A percentile compares a stretch with the other conserved stretches of the same genome.
These are phyloP conservation scores for Subacronicta megacephala DNA, from an alignment of 2,888 invertebrate species.

Conservation along the genomic window DNA sequence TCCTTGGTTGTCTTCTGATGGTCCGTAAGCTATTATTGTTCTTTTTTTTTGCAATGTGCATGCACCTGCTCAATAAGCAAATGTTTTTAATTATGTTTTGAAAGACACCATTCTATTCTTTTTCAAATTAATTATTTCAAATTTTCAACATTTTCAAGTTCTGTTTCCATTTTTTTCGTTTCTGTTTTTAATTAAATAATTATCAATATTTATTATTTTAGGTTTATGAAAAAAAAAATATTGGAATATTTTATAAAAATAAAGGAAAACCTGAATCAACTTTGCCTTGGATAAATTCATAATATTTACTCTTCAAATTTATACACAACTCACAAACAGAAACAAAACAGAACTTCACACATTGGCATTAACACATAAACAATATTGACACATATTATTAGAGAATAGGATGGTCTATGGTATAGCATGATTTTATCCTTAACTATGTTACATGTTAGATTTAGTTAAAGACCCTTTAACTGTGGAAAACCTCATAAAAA, in stretches of 20 bases:
- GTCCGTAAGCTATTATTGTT: conserved; percentile 68
- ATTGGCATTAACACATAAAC: conserved; percentile 23
- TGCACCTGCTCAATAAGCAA: conserved; percentile 50
- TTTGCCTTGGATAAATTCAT: conserved; percentile 1
- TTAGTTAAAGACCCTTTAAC: conserved; percentile 30
- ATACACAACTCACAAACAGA: not conserved
- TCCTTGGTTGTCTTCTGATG: conserved; percentile 55
- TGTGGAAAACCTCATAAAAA: conserved; percentile 7
- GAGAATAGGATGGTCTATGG: conserved; percentile 54
- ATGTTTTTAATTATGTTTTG: conserved; percentile 44
- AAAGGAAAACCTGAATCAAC: not conserved
- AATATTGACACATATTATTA: conserved; percentile 20
- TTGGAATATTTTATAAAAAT: conserved; percentile 8
- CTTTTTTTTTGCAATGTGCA: conserved; percentile 53
- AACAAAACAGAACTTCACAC: conserved; percentile 28
- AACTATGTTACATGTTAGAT: conserved; percentile 46
- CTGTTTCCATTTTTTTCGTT: not conserved
- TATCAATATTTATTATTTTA: no score
- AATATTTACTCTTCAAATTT: conserved; percentile 12
- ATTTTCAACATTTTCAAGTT: not conserved
- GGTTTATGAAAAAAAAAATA: no score
- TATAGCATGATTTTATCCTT: conserved; percentile 45
- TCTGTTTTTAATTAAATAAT: not conserved
- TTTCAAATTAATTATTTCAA: not conserved
- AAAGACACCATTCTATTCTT: conserved; percentile 68